Base-by-base conservation (phyloP, 1,140 invertebrate species). In the Hermatobates lingyangjiaoensis region DNA sequence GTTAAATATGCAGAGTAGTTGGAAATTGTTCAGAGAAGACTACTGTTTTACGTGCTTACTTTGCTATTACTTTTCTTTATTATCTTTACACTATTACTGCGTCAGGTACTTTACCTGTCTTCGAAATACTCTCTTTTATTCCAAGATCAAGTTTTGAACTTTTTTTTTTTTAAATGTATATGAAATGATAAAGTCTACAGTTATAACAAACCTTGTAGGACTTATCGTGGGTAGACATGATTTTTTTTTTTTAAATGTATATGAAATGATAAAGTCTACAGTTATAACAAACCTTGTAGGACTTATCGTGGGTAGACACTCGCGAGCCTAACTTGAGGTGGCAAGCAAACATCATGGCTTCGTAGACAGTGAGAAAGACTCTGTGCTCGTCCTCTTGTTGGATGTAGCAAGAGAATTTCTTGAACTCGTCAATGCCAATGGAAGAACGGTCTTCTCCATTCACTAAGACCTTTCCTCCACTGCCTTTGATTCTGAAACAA, bases 361-460 rank as follows among this genome's bases (percentile, higher is more conserved):
- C 90, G 27, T 77, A 68, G 0, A 92, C 86, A 0, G 84, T 87
- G 1, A 95, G 71, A 57, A 85, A 72, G 0, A 83, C 77, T 52
- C 90, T 80, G 4, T 95, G 68, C 58, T 80, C 74, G 60, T 92
- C 87, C 58, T 93, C 81, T 65, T 94, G 90, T 68, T 88, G 85
- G 52, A 94, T 92, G 62, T 93, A 95, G 51, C 85, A 87, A 0
- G 87, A 87, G 57, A 83, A 75, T 60, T 83, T 77, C 28, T 87
- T 73, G 63, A 92, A 94, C 10, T 65, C 63, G 5, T 74, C 61
- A 45, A 75, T 57, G 52, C 78, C 74, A 40, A 79, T 72, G 25
- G 73, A 72, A 62, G 87, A 77, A 38, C 90, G 70, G 4, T 74
- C 64, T 18, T 68, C 68, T 1, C 80, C 83, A 60, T 91, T 90